Conservation (phyloP, 2,113 vertebrate genomes). For the Hippocampus abdominalis region DNA sequence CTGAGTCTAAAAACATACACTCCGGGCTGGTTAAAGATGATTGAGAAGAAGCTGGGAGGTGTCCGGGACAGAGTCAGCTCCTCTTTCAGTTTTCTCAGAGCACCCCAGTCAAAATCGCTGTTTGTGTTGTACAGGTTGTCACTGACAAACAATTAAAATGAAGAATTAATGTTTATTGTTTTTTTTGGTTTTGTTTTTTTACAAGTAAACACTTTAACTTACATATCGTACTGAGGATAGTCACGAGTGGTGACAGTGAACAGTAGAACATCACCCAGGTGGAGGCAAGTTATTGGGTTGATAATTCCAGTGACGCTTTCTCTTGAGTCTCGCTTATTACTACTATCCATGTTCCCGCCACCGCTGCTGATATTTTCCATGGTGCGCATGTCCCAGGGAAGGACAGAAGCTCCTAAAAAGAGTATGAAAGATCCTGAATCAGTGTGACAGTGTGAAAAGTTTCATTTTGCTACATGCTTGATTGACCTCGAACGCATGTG, state of each 20-base stretch:
- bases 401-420: slow-evolving; percentile 29
- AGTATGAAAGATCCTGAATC: not conserved
- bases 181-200: not conserved
- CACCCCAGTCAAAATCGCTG: slow-evolving; percentile 83
- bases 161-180: not conserved
- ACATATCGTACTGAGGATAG: slow-evolving; percentile 86
- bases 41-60: slow-evolving; percentile 68
- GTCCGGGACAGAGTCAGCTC: slow-evolving; percentile 57
- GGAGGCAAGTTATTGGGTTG: slow-evolving; percentile 82
- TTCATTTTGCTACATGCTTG: no score
- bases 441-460: not conserved
- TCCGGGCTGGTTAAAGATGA: slow-evolving; percentile 77
- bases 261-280: slow-evolving; percentile 62
- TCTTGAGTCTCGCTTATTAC: slow-evolving; percentile 13
- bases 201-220: slow-evolving; percentile 25
- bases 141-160: slow-evolving; percentile 55
- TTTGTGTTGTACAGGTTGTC: slow-evolving; percentile 85
- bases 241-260: slow-evolving; percentile 77
- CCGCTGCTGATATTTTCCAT: slow-evolving; percentile 21
- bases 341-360: slow-evolving; percentile 3
- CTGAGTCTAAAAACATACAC: slow-evolving; percentile 80
- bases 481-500: no score
- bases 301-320: slow-evolving; percentile 61
- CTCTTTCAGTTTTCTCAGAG: slow-evolving; percentile 75
- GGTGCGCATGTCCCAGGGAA: not conserved